Conservation (phyloP, 37 sponge, comb jelly and placozoan species). For the Crambe crambe region DNA sequence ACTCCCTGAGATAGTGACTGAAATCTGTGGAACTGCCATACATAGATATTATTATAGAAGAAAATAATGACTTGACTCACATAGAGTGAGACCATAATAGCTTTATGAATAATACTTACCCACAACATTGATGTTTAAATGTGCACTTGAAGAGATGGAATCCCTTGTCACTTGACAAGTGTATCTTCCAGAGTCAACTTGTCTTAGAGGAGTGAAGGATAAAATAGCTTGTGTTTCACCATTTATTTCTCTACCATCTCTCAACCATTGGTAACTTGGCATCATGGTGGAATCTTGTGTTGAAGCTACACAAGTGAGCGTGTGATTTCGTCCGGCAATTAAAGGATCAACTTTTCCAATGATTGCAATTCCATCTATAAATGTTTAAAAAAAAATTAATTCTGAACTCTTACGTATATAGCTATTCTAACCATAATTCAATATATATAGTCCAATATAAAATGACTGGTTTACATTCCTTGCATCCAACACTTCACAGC, state of each 20-base stretch:
- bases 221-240: background rate
- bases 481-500: slow-evolving; percentile 22
- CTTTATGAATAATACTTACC: no score
- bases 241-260: background rate
- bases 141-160: background rate
- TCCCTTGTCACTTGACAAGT: background rate
- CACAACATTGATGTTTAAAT: no score
- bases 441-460: slow-evolving; percentile 18
- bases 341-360: background rate
- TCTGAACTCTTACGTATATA: background rate
- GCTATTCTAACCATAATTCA: background rate
- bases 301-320: background rate
- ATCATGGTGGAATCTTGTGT: background rate
- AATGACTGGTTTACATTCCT: background rate
- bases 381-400: background rate
- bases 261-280: background rate
- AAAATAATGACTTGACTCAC: background rate
- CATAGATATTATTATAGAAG: no score
- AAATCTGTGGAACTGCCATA: no score
- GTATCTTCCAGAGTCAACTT: background rate
- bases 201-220: background rate
- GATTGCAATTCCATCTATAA: background rate
- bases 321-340: background rate
- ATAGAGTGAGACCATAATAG: background rate
- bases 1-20: no score